phyloP scores from a whole-genome alignment of 2,113 vertebrate species.

The Synodontis membranacea region DNA sequence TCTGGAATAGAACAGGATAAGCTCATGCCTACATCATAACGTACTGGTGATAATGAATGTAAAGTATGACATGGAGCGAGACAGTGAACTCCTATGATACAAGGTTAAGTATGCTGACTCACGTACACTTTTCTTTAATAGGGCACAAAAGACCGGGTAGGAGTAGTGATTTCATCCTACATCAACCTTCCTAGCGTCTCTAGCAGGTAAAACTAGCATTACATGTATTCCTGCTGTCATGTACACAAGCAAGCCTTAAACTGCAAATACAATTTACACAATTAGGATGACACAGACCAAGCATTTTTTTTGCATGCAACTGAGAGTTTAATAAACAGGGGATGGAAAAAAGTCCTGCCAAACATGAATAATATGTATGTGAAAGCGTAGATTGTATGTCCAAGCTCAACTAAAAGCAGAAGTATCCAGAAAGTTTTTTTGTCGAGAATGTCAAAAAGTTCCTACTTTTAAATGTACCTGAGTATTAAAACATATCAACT shows the following conservation, averaged over 20 bases:
- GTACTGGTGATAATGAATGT: background rate
- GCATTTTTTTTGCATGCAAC: background rate
- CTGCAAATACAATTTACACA: background rate
- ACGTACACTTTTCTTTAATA: constrained; percentile 56
- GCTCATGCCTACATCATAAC: background rate
- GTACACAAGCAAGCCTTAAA: background rate
- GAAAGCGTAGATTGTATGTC: background rate
- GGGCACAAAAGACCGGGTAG: constrained; percentile 86
- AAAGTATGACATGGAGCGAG: background rate
- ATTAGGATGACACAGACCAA: background rate
- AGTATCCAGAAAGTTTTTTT: background rate
- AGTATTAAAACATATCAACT: background rate
- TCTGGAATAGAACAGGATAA: no score
- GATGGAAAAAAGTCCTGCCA: background rate
- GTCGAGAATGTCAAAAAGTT: background rate
- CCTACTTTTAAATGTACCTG: background rate
- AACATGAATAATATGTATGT: background rate
- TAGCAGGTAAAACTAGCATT: constrained; percentile 78
- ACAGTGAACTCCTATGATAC: background rate
- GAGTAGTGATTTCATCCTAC: constrained; percentile 87
- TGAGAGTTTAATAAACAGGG: background rate
- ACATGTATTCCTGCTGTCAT: background rate
- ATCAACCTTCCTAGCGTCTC: constrained; percentile 85
- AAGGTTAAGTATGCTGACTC: background rate
- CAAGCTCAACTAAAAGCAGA: background rate